Percentiles rank a stretch among this genome's conserved stretches.
phyloP scores from a whole-genome alignment of 2,888 invertebrate species.

The Tachina grossa region DNA sequence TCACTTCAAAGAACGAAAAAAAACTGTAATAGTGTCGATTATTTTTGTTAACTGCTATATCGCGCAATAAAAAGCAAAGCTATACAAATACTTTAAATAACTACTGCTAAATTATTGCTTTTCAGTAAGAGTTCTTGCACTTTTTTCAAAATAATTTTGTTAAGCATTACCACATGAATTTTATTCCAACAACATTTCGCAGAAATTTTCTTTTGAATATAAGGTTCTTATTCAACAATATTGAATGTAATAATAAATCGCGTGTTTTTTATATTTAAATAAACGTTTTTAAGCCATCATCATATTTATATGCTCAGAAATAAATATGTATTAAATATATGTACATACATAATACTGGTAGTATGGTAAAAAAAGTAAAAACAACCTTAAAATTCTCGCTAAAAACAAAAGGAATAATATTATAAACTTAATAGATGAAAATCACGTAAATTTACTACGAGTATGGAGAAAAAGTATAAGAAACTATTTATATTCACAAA shows the following conservation, averaged over 20 bases:
- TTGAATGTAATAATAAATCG: constrained; percentile 49
- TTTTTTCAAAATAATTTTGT: constrained; percentile 5
- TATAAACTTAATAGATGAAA: constrained; percentile 64
- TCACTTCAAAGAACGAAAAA: too few relatives aligned
- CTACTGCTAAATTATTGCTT: too few relatives aligned
- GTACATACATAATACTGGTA: background rate
- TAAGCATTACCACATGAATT: background rate
- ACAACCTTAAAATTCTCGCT: constrained; percentile 64
- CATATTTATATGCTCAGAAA: constrained; percentile 43
- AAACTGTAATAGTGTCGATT: too few relatives aligned
- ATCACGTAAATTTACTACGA: constrained; percentile 59
- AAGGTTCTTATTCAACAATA: background rate
- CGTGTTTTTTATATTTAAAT: constrained; percentile 65
- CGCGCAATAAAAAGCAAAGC: too few relatives aligned
- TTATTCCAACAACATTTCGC: constrained; percentile 21
- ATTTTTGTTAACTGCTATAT: too few relatives aligned
- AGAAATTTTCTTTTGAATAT: constrained; percentile 40
- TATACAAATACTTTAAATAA: too few relatives aligned
- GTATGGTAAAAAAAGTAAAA: background rate
- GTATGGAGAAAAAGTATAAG: constrained; percentile 30
- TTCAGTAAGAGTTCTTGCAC: background rate
- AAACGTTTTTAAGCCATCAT: constrained; percentile 63
- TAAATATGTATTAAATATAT: constrained; percentile 27
- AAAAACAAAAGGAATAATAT: constrained; percentile 61
- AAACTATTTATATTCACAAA: constrained; percentile 40